Percentiles rank a stretch among this genome's conserved stretches.
These are phyloP conservation scores for Meles meles DNA, from an alignment of 2,113 vertebrate genomes.

Conservation along the genomic window DNA sequence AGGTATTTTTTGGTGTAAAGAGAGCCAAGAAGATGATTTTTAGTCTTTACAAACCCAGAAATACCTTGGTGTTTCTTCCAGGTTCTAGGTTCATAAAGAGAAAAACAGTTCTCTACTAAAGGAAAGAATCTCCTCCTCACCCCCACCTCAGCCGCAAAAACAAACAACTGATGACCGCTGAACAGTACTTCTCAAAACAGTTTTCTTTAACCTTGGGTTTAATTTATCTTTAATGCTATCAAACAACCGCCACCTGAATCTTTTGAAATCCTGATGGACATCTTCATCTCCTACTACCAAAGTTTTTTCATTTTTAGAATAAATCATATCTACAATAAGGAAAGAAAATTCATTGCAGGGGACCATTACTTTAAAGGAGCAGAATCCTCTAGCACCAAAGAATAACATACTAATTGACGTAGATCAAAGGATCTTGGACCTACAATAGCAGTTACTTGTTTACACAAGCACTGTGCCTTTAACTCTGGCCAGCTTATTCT, in stretches of 20 bases:
- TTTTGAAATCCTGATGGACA: not conserved
- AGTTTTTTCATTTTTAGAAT: not conserved
- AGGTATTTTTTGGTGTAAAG: not conserved
- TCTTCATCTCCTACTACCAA: not conserved
- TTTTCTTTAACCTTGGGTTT: not conserved
- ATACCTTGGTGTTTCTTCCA: not conserved
- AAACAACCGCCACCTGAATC: not conserved
- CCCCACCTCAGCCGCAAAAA: not conserved
- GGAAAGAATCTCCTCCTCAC: not conserved
- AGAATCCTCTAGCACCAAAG: not conserved
- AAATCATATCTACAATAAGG: not conserved
- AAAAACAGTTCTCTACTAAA: not conserved
- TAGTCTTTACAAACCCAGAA: not conserved
- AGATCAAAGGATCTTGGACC: not conserved
- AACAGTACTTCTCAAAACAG: not conserved
- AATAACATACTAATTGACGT: not conserved
- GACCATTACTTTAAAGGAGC: not conserved
- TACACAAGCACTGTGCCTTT: not conserved
- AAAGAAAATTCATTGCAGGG: not conserved
- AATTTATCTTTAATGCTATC: not conserved
- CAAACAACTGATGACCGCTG: not conserved
- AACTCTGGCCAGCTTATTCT: not conserved
- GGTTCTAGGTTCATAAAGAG: not conserved
- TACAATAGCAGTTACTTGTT: not conserved
- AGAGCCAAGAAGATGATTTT: not conserved